Evolutionary conservation across 2,113 vertebrate species (phyloP).

Genomic region (Ophiodon elongatus): DNA sequence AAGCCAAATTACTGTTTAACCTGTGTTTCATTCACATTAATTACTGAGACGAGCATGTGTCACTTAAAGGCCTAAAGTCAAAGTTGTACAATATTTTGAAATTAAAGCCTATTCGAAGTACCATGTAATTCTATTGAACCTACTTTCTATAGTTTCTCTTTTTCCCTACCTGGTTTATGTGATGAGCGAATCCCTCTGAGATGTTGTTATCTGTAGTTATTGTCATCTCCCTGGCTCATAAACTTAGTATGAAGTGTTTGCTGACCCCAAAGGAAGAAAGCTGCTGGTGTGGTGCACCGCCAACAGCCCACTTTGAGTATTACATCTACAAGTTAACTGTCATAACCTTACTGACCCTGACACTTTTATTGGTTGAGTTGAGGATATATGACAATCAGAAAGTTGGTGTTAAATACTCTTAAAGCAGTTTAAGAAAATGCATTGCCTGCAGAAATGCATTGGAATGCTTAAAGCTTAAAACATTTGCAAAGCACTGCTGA

Average conservation of each 20-base stretch:
- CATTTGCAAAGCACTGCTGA: too few species aligned
- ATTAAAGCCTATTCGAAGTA: background rate
- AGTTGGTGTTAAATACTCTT: background rate
- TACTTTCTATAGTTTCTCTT: background rate
- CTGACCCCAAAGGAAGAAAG: background rate
- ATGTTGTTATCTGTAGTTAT: constrained; percentile 6
- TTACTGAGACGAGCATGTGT: background rate
- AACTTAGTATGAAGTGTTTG: background rate
- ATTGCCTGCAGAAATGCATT: too few species aligned
- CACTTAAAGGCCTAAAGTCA: background rate
- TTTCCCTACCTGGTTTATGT: background rate
- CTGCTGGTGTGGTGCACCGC: constrained; percentile 4
- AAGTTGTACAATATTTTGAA: background rate
- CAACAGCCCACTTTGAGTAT: constrained; percentile 7
- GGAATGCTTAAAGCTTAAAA: too few species aligned
- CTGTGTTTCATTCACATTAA: background rate
- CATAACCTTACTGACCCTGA: too few species aligned
- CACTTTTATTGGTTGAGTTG: background rate
- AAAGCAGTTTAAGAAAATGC: background rate
- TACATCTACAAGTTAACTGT: background rate
- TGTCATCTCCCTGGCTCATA: background rate
- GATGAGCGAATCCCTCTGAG: background rate
- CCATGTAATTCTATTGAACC: too few species aligned
- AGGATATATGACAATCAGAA: background rate
- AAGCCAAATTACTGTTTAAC: background rate